These are phyloP conservation scores for Ibidorhyncha struthersii DNA, from an alignment of 2,113 vertebrate species.

Conservation along the genomic window DNA sequence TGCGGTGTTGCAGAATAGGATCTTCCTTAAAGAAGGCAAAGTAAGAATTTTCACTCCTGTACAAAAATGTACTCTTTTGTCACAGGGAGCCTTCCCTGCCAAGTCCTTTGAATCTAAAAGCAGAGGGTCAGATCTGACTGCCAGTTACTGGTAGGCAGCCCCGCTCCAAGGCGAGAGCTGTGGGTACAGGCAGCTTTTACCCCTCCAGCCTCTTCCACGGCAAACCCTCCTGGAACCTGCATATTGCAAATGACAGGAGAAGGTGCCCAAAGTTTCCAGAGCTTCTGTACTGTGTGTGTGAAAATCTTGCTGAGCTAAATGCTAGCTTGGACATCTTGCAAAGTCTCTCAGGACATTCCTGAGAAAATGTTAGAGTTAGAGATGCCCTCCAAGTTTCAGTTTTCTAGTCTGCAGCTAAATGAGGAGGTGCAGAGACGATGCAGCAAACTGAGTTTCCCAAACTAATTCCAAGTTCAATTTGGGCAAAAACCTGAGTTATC, in stretches of 20 bases:
- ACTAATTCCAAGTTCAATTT: not conserved
- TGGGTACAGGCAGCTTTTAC: not conserved
- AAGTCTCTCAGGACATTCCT: not conserved
- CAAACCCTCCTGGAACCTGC: not conserved
- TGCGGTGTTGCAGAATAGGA: not conserved
- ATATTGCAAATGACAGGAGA: not conserved
- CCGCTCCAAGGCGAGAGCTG: fast-evolving
- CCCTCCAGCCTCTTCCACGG: not conserved
- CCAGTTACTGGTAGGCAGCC: not conserved
- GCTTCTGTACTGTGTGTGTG: not conserved
- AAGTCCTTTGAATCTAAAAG: not conserved
- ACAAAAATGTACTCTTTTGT: not conserved
- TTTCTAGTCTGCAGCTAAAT: not conserved
- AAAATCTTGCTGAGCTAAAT: not conserved
- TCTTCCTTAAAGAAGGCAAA: not conserved
- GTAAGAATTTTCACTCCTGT: not conserved
- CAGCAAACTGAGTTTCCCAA: not conserved
- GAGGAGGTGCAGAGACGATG: not conserved
- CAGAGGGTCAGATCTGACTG: not conserved
- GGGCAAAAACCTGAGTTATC: not conserved
- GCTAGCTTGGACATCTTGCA: not conserved
- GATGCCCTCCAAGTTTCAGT: not conserved
- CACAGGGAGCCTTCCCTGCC: not conserved
- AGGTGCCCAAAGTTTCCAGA: not conserved
- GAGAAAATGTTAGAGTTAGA: not conserved